These are phyloP conservation scores for Plectrocnemia conspersa DNA, from an alignment of 1,140 invertebrate species.

Conservation along the genomic window DNA sequence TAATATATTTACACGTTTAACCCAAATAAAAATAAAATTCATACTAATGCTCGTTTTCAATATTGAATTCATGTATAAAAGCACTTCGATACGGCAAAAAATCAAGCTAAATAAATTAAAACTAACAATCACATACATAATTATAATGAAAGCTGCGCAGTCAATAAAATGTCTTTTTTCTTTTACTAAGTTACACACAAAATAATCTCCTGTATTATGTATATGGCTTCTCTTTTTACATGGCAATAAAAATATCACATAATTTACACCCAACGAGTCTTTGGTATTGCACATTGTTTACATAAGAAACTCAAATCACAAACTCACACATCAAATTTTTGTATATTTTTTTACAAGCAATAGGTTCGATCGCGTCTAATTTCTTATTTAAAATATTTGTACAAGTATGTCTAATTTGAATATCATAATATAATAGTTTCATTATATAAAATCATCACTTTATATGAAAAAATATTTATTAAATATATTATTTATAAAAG, in stretches of 20 bases:
- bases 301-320: too few species aligned
- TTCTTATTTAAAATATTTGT: conserved; percentile 6
- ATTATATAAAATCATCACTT: too few species aligned
- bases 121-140: neutral
- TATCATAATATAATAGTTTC: too few species aligned
- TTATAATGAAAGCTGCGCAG: neutral
- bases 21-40: neutral
- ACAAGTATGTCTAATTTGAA: neutral
- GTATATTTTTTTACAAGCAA: too few species aligned
- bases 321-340: too few species aligned
- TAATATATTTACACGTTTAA: neutral
- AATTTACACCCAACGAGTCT: conserved; percentile 16
- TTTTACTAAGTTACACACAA: neutral
- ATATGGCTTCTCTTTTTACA: conserved; percentile 7
- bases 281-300: conserved; percentile 25
- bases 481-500: neutral
- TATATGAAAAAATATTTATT: too few species aligned
- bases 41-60: neutral
- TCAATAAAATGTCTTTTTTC: neutral
- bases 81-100: neutral
- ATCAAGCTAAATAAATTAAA: neutral
- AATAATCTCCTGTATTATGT: neutral
- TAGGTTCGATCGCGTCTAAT: too few species aligned
- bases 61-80: neutral
- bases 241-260: conserved; percentile 25